These are phyloP conservation scores for Corythoichthys haematopterus DNA, from an alignment of 2,113 vertebrate genomes.

Conservation along the genomic window DNA sequence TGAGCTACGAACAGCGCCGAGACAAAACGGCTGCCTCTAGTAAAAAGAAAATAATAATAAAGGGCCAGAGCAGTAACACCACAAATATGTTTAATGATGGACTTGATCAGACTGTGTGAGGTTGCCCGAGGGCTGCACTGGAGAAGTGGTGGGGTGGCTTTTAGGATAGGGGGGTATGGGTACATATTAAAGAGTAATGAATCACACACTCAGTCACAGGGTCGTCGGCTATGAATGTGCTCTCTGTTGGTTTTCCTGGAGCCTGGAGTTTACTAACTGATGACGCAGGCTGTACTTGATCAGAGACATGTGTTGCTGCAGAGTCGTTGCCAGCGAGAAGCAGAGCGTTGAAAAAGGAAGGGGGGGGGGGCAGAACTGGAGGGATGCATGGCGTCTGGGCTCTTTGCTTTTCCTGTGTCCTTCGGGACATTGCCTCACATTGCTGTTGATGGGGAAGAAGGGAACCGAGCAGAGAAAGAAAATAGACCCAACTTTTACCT, in stretches of 20 bases:
- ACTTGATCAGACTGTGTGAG: conserved; percentile 67
- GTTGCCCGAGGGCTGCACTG: conserved; percentile 55
- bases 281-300: conserved; percentile 78
- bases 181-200: conserved; percentile 77
- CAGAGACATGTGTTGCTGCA: conserved; percentile 76
- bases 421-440: conserved; percentile 57
- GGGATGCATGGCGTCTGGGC: conserved; percentile 62
- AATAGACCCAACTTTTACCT: conserved; percentile 45
- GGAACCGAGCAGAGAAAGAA: conserved; percentile 22
- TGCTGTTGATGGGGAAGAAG: conserved; percentile 34
- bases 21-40: conserved; percentile 48
- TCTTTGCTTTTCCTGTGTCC: conserved; percentile 49
- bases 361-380: conserved; percentile 34
- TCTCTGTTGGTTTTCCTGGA: conserved; percentile 79
- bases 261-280: conserved; percentile 77
- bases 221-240: conserved; percentile 75
- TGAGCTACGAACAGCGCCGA: conserved; percentile 37
- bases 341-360: conserved; percentile 40
- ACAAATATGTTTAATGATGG: conserved; percentile 64
- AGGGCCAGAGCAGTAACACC: conserved; percentile 49
- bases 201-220: conserved; percentile 79
- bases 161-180: conserved; percentile 45
- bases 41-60: conserved; percentile 43
- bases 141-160: conserved; percentile 58
- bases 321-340: conserved; percentile 67